Evolutionary conservation across 2,113 vertebrate genomes (phyloP).

Genomic region (Erythrolamprus reginae): DNA sequence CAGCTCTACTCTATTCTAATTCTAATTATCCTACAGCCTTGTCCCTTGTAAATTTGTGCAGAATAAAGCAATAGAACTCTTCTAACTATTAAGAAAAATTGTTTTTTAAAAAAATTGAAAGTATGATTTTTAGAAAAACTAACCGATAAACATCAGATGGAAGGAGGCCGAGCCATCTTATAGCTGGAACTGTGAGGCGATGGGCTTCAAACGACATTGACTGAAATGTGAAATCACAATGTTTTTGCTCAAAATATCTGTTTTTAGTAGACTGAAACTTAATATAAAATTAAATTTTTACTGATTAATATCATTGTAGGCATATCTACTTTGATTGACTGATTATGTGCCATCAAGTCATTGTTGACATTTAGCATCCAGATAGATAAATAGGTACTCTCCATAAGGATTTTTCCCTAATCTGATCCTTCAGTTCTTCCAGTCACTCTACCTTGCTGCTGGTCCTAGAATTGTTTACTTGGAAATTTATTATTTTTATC

Average conservation of each 20-base stretch:
- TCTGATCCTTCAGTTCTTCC: neutral
- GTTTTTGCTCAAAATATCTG: neutral
- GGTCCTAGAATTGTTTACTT: neutral
- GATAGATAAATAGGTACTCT: neutral
- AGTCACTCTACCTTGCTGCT: neutral
- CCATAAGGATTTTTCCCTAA: neutral
- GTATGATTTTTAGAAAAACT: constrained; percentile 28
- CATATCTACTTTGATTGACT: neutral
- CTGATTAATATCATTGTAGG: neutral
- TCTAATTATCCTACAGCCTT: neutral
- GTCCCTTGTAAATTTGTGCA: neutral
- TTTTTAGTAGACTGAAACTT: neutral
- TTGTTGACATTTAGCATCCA: neutral
- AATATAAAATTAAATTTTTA: neutral
- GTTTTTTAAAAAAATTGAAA: neutral
- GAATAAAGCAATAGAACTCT: neutral
- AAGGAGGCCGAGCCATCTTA: constrained; percentile 95
- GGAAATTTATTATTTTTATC: neutral
- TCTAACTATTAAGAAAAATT: neutral
- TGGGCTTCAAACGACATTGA: constrained; percentile 96
- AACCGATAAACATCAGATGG: constrained; percentile 94
- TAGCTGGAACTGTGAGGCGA: constrained; percentile 88
- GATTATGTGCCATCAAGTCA: neutral
- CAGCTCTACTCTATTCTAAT: too few species aligned
- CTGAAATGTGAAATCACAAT: constrained; percentile 66